Percentiles rank a stretch among this genome's conserved stretches.
Conservation (phyloP, 2,113 vertebrate genomes). For the Urocitellus parryii region DNA sequence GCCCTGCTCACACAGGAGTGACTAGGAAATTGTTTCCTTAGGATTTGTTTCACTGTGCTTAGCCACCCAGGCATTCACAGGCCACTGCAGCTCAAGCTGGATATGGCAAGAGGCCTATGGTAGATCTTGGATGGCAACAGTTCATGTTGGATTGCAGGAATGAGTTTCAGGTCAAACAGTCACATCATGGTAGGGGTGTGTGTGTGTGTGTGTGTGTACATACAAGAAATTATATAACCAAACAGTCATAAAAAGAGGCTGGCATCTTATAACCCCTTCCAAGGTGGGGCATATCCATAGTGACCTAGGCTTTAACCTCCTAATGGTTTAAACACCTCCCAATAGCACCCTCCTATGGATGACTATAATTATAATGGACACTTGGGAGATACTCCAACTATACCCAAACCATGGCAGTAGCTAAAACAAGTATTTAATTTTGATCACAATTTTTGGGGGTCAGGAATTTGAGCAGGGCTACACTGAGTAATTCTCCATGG, state of each 20-base stretch:
- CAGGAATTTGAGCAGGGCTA: not conserved
- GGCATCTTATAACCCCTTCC: not conserved
- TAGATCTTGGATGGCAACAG: not conserved
- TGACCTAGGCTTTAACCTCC: not conserved
- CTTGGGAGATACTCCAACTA: not conserved
- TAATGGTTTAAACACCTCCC: not conserved
- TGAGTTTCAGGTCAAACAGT: not conserved
- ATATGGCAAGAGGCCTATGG: not conserved
- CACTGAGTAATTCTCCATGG: not conserved
- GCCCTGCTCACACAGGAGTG: too few relatives aligned
- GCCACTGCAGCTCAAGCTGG: too few relatives aligned
- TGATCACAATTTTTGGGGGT: not conserved
- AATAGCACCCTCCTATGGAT: not conserved
- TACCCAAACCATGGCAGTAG: not conserved
- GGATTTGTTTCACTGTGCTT: too few relatives aligned
- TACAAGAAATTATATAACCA: not conserved
- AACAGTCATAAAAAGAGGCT: not conserved
- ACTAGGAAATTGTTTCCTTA: too few relatives aligned
- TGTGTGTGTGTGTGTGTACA: not conserved
- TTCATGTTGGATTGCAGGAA: not conserved
- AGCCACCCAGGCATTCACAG: too few relatives aligned
- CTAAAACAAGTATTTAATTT: conserved; percentile 33
- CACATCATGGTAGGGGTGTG: not conserved
- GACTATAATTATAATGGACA: not conserved
- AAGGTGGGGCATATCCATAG: not conserved